Percentiles rank a stretch among this genome's conserved stretches.
phyloP scores from a whole-genome alignment of 1,140 invertebrate species.

The Euura lappo region DNA sequence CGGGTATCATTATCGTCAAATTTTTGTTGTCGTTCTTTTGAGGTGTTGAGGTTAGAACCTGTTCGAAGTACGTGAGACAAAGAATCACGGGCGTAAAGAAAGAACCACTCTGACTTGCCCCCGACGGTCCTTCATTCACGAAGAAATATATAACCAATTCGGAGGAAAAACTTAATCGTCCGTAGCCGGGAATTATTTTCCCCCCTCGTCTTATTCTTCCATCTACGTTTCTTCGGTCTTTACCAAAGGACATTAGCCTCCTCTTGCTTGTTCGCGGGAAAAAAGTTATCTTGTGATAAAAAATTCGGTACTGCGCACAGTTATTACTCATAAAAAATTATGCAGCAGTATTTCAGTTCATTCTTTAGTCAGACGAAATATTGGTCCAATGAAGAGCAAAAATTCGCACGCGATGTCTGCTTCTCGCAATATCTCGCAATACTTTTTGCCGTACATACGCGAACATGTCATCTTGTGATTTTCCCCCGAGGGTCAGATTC shows the following conservation, averaged over 20 bases:
- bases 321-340: no score
- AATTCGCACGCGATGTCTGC: no score
- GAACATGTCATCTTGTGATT: background rate
- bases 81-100: background rate
- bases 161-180: constrained; percentile 12
- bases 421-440: no score
- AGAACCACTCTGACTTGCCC: background rate
- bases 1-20: no score
- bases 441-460: background rate
- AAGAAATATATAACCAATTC: constrained; percentile 13
- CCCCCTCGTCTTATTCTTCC: background rate
- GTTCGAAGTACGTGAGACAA: background rate
- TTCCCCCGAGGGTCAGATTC: background rate
- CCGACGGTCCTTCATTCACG: background rate
- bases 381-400: no score
- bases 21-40: background rate
- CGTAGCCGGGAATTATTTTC: constrained; percentile 13
- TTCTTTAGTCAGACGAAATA: no score
- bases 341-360: no score
- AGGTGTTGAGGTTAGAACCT: background rate
- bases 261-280: no score
- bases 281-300: no score
- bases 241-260: no score
- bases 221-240: background rate
- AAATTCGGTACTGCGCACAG: no score